Conservation (phyloP, 2,888 invertebrate species). For the Philereme vetulata region DNA sequence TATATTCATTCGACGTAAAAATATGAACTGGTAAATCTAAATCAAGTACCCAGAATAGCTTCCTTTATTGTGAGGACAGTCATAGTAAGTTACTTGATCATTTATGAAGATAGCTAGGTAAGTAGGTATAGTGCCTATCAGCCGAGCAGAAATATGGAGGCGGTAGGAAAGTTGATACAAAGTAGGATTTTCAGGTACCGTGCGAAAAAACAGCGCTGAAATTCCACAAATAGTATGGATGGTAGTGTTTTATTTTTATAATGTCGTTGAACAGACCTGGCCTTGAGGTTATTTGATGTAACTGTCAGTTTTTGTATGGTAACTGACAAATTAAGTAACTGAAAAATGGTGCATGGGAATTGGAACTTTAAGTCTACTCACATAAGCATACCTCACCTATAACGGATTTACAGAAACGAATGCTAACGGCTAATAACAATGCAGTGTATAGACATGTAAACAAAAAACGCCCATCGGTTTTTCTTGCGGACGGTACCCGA, state of each 20-base stretch:
- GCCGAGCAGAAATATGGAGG: constrained; percentile 74
- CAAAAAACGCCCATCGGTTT: constrained; percentile 51
- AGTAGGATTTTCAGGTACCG: constrained; percentile 77
- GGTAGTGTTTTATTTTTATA: not conserved
- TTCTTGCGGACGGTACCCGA: constrained; percentile 73
- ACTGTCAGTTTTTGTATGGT: not conserved
- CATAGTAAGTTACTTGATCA: constrained; percentile 48
- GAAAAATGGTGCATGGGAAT: constrained; percentile 2
- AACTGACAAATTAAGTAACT: not conserved
- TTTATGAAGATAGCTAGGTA: constrained; percentile 64
- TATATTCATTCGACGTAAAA: not conserved
- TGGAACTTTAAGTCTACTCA: not conserved
- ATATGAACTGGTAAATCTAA: constrained; percentile 16
- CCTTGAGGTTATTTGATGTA: constrained; percentile 1
- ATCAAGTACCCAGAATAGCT: constrained; percentile 14
- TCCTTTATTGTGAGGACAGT: constrained; percentile 2
- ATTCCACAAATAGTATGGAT: not conserved
- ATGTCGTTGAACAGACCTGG: not conserved
- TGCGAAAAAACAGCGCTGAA: constrained; percentile 48
- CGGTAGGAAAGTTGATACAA: constrained; percentile 76
- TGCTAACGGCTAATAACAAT: constrained; percentile 17
- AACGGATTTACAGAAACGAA: not conserved
- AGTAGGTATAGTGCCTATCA: constrained; percentile 63
- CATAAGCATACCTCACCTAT: not conserved
- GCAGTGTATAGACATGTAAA: constrained; percentile 25